phyloP scores from a whole-genome alignment of 2,888 invertebrate species.

The Platerodrilus igneus region DNA sequence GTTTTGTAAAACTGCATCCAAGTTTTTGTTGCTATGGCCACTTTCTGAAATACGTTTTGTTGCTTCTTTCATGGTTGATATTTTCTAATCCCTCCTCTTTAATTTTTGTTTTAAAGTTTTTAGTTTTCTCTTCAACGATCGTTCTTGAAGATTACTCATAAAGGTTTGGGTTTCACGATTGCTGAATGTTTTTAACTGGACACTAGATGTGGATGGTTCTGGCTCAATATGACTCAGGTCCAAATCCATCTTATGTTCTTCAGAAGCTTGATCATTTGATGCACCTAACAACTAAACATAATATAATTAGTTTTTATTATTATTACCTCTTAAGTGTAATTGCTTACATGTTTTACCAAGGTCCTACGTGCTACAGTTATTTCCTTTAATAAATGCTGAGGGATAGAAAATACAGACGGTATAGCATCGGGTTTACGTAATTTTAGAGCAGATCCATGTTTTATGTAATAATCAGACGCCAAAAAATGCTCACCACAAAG shows the following conservation, averaged over 20 bases:
- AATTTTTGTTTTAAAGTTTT: constrained; percentile 13
- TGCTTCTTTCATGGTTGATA: constrained; percentile 9
- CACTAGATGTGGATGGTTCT: neutral
- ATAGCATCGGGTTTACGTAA: constrained; percentile 23
- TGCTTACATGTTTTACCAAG: neutral
- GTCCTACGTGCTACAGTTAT: neutral
- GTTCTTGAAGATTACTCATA: neutral
- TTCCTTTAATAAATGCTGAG: constrained; percentile 15
- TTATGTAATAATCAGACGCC: constrained; percentile 11
- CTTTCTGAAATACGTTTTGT: constrained; percentile 6
- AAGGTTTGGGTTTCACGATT: neutral
- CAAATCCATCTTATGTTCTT: too few species aligned
- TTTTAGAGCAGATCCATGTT: constrained; percentile 10
- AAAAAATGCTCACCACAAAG: constrained; percentile 27
- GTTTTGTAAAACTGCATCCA: constrained; percentile 2
- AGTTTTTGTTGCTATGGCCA: constrained; percentile 1
- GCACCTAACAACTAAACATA: too few species aligned
- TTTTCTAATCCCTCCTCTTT: constrained; percentile 11
- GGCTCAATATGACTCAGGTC: too few species aligned
- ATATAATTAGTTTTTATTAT: too few species aligned
- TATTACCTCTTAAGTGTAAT: too few species aligned
- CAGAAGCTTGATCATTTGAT: too few species aligned
- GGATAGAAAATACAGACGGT: constrained; percentile 23
- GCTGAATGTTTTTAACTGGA: neutral
- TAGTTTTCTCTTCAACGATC: constrained; percentile 3